Base-by-base conservation (phyloP, 2,797 vertebrate genomes). In the Meriones psammophilus region DNA sequence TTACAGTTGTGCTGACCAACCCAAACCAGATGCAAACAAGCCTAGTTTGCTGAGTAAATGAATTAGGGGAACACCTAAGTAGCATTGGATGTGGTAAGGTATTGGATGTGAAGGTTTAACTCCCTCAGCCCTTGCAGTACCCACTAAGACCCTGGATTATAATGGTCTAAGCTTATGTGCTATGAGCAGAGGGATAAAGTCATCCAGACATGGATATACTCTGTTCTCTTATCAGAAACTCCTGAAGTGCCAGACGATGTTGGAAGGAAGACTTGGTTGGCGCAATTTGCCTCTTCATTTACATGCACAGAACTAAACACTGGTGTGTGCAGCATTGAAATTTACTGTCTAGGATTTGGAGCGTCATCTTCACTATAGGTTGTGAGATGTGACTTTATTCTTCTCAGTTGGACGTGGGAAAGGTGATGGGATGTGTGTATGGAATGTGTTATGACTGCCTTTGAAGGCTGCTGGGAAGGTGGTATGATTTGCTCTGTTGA, bases 391-490 rank as follows among this genome's bases (percentile, higher is more conserved):
- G 15, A 22, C 9, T 33, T 8, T 15, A 4, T 50, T n/a, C 26
- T 88, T 50, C 20, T 39, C 15, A 33, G 5, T 9, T 6, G 1
- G 5, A 22, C 13, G 9, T 0, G 26, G 13, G 8, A 30, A 78
- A 89, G 36, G 39, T 0, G 33, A n/a, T 0, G 3, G 24, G 30
- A 5, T 1, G 1, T 54, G 22, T 15, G 8, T 22, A 50, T 36
- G 58, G 28, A 54, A 10, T n/a, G 39, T 18, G 20, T 26, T 42
- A 26, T 26, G 42, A 13, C 1, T 1, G 17, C 84, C 13, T 60
- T 33, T 42, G 92, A 1, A n/a, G 36, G 1, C 73, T 66, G 4
- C 26, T 30, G 5, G 18, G 17, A 42, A 77, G 8, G 87, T 33
- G 56, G 15, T 33, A 0, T n/a, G 9, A 60, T 64, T 18, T 18